A percentile compares a stretch with the other conserved stretches of the same genome.
Conservation (phyloP, 2,888 invertebrate species). For the Cotesia congregata region DNA sequence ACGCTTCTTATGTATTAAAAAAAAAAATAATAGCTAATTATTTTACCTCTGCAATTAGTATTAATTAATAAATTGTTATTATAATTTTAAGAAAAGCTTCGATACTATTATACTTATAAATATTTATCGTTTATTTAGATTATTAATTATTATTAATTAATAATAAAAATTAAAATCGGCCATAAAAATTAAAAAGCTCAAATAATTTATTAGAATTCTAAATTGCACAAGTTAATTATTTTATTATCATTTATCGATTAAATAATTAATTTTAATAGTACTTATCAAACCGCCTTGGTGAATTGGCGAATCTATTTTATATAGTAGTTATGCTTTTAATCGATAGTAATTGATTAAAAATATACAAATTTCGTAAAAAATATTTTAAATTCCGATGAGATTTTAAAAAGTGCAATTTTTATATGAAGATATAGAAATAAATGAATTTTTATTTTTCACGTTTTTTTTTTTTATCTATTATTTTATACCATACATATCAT, state of each 20-base stretch:
- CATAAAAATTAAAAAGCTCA: background rate
- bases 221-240: background rate
- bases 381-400: background rate
- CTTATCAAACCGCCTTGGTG: background rate
- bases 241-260: background rate
- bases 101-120: background rate
- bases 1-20: background rate
- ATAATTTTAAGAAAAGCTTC: background rate
- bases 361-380: background rate
- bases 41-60: slow-evolving; percentile 1
- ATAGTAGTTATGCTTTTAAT: background rate
- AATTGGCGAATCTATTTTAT: background rate
- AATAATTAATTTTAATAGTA: background rate
- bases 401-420: background rate
- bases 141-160: background rate
- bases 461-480: background rate
- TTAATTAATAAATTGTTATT: background rate
- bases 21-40: background rate
- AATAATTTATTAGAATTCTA: background rate
- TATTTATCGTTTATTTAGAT: no score
- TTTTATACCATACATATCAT: slow-evolving; percentile 1
- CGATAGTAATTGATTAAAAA: background rate
- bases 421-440: background rate
- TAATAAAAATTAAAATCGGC: background rate
- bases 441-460: background rate